Percentiles rank a stretch among this genome's conserved stretches.
Conservation (phyloP, 2,888 invertebrate species). For the Tachina fera region DNA sequence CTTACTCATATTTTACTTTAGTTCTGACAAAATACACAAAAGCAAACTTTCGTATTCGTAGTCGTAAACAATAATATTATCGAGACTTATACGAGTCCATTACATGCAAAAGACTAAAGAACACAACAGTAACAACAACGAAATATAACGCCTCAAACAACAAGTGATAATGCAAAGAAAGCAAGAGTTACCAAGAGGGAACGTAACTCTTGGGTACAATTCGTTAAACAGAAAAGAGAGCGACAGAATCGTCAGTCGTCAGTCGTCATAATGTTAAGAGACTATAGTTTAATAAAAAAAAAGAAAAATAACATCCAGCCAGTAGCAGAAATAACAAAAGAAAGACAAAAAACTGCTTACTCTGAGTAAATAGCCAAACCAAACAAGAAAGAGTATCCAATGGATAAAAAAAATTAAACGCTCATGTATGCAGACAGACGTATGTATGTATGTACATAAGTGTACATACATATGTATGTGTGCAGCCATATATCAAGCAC, state of each 20-base stretch:
- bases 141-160: conserved; percentile 67
- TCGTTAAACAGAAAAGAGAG: conserved; percentile 30
- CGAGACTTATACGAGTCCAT: conserved; percentile 65
- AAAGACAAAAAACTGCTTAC: conserved; percentile 49
- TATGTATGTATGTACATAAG: background rate
- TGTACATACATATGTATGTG: background rate
- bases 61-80: conserved; percentile 46
- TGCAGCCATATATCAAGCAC: conserved; percentile 14
- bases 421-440: background rate
- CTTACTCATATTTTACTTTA: conserved; percentile 50
- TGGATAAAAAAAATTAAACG: conserved; percentile 35
- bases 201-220: conserved; percentile 26
- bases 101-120: conserved; percentile 68
- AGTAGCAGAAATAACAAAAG: conserved; percentile 45
- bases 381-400: conserved; percentile 56
- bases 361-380: conserved; percentile 57
- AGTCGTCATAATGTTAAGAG: conserved; percentile 20
- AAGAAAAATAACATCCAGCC: conserved; percentile 44
- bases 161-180: conserved; percentile 72
- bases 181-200: conserved; percentile 68
- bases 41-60: conserved; percentile 5
- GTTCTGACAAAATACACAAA: conserved; percentile 43
- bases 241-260: background rate
- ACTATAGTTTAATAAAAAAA: conserved; percentile 36
- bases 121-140: conserved; percentile 60